Evolutionary conservation across 2,797 vertebrate genomes (phyloP), one percentile per base, ranked within the genome.

Genomic region (Echiichthys vipera): DNA sequence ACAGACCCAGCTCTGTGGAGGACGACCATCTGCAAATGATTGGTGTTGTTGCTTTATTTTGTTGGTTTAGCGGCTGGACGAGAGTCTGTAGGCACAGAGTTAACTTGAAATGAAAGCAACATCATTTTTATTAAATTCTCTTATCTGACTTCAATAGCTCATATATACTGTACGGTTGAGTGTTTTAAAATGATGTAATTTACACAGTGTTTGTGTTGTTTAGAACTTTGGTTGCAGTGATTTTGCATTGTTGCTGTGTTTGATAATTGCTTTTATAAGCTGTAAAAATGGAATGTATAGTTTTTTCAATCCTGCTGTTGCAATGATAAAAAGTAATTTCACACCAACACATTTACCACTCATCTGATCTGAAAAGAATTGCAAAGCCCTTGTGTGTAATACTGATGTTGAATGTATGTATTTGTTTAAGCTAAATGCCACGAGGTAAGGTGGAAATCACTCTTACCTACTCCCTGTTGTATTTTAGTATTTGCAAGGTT

Each of bases 401-500:
- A 6, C 20, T 36, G 51, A 65, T 69, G 74, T 42, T 36, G 22
- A 11, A 39, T 59, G 67, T 24, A 43, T 54, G 32, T 53, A 74
- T 86, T 77, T 47, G 49, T 65, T 78, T 58, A 68, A 65, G 77
- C 24, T 78, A 71, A 86, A 69, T 55, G 46, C 65, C 62, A 77
- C 20, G 34, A 57, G 63, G 36, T 53, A 29, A 72, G 54, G 51
- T 43, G 62, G 18, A 74, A 65, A 77, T 76, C 46, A 7, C 66
- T 80, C 88, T 84, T 58, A 78, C 82, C 55, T 59, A 2, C 42
- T 84, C 79, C 43, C 37, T 46, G 63, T 63, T 71, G 69, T 71
- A 24, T 79, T 84, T 64, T 18, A 30, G 27, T 43, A 53, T 58
- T 22, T 56, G 51, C 49, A 7, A 37, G 74, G 74, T 85, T 50